Base-by-base conservation (phyloP, 2,113 vertebrate genomes). In the Hippopotamus amphibius region DNA sequence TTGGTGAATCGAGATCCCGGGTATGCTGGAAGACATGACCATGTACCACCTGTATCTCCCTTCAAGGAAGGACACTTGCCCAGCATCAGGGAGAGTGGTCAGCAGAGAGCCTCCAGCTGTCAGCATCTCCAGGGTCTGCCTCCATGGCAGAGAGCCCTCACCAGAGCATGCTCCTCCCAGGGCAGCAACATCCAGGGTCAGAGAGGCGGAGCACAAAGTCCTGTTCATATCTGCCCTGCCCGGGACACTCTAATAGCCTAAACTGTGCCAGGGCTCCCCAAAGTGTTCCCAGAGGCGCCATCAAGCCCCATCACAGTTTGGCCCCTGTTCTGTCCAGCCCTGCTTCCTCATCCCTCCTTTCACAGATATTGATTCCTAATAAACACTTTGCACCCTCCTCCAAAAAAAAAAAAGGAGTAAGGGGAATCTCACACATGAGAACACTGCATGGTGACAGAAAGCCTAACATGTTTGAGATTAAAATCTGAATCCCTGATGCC, bases 401-500 rank as follows among this genome's bases (percentile, higher is more conserved):
- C 33, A 30, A 76, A 50, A 76, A 16, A 53, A 5, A 37, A 81
- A 30, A 46, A 59, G 81, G 63, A 61, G 17, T 48, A 33, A 63
- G 41, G 10, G 88, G 57, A 43, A 82, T 77, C n/a, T 80, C 30
- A 92, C 90, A 92, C 90, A 65, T 53, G 46, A 90, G 69, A 69
- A 37, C 6, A 9, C 13, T 61, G 76, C 33, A 10, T 16, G 59
- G 53, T 90, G 92, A 93, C 59, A 90, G 96, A 92, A 90, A 93
- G 41, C 66, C 90, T 77, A 43, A 53, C 61, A 26, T 30, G 26
- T 80, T 85, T 82, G 74, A 92, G 81, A 95, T 88, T 85, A 74
- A 94, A 81, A 97, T 95, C 89, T 71, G 86, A 88, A 92, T 95
- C 41, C 68, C 59, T 80, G 82, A 69, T 41, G 9, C 63, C 61